Base-by-base conservation (phyloP, 1,140 invertebrate species). In the Magallana gigas region DNA sequence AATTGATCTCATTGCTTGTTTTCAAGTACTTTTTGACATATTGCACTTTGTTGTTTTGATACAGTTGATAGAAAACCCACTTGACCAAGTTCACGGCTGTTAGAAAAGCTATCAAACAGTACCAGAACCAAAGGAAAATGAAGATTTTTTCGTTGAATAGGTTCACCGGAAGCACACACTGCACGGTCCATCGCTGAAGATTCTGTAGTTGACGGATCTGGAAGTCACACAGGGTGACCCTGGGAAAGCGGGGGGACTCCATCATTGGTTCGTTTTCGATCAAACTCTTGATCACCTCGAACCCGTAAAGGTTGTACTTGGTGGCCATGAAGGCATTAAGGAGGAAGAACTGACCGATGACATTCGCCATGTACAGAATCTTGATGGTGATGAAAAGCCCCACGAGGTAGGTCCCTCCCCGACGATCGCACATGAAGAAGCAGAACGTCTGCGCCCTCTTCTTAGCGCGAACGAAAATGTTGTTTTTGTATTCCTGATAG, bases 101-200 rank as follows among this genome's bases (percentile, higher is more conserved):
- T n/a, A 91, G 57, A 57, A 88, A 57, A 14, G 90, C 85, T 7
- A 93, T 88, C 6, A 92, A 81, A 48, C 92, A 89, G 56, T 91
- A 89, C 95, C 95, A 96, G 91, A 96, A 96, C 95, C 95, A 96
- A 14, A 96, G 91, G 90, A 96, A 95, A 62, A 95, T 93, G 87
- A 95, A 96, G 59, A 96, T 95, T 90, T 96, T 96, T 90, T 96
- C 95, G 86, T 96, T 96, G 92, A 96, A 96, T 48, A 96, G 94
- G 89, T 96, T 96, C 81, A 96, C 95, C 85, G 95, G 95, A 2
- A 96, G 93, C n/a, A 95, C 95, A 90, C 95, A 96, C 89, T 96
- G 95, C 56, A 95, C 94, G 8, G 95, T 95, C 91, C 95, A 95
- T 14, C 88, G 89, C 68, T 92, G 92, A 16, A 93, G 85, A 71